Evolutionary conservation across 2,888 invertebrate genomes (phyloP).

Genomic region (Brachyptera putata): DNA sequence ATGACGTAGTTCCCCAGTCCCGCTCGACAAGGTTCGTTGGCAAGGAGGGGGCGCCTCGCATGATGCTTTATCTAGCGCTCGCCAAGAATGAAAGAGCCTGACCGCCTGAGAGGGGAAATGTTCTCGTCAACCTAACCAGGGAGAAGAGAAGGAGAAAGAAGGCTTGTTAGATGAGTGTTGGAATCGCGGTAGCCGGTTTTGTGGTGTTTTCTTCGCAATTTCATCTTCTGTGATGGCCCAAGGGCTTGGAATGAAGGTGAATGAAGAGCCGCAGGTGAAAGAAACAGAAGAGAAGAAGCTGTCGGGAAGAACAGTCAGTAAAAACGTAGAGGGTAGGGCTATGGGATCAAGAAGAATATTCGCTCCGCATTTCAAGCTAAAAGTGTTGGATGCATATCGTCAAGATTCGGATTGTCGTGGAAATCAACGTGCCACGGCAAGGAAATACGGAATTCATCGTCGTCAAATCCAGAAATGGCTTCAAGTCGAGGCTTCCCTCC

Average conservation of each 20-base stretch:
- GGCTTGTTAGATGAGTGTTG: constrained; percentile 31
- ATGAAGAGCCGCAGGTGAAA: constrained; percentile 21
- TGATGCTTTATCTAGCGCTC: constrained; percentile 24
- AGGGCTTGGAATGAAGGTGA: constrained; percentile 24
- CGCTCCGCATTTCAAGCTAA: constrained; percentile 83
- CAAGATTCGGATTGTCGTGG: constrained; percentile 83
- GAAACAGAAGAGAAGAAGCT: constrained; percentile 23
- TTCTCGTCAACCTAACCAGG: constrained; percentile 18
- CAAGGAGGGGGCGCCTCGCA: constrained; percentile 18
- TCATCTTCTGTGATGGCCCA: constrained; percentile 25
- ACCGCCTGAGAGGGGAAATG: constrained; percentile 5
- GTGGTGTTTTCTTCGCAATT: constrained; percentile 27
- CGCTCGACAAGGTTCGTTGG: background rate
- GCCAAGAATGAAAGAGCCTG: constrained; percentile 27
- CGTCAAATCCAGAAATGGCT: constrained; percentile 91
- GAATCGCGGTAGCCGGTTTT: constrained; percentile 28
- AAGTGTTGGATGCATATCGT: constrained; percentile 83
- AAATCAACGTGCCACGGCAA: constrained; percentile 83
- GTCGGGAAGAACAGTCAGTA: constrained; percentile 10
- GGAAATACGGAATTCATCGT: constrained; percentile 85
- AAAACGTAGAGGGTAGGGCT: constrained; percentile 26
- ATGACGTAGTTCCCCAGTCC: constrained; percentile 10
- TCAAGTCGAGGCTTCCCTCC: constrained; percentile 74
- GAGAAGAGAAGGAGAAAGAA: constrained; percentile 23
- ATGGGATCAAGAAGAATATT: constrained; percentile 85